Percentiles rank a stretch among this genome's conserved stretches.
Evolutionary conservation across 2,113 vertebrate species (phyloP).

Genomic region (Ploceus nigricollis): DNA sequence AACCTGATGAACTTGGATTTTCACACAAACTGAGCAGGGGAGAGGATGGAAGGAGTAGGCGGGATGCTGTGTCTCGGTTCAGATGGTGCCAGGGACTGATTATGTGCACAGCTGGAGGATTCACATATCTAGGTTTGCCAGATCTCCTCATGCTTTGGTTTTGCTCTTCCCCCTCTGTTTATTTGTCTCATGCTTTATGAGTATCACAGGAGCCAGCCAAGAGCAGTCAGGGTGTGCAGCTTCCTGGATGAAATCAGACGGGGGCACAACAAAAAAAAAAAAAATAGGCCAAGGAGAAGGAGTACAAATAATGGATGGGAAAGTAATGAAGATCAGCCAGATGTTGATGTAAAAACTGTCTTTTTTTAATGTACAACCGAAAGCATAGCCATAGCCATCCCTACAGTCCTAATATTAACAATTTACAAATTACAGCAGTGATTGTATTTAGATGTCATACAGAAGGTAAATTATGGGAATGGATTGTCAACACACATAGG

Average conservation of each 20-base stretch:
- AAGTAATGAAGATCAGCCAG: constrained; percentile 32
- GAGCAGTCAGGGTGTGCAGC: neutral
- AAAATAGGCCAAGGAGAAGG: neutral
- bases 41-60: neutral
- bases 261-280: neutral
- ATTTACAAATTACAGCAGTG: constrained; percentile 38
- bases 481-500: constrained; percentile 20
- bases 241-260: neutral
- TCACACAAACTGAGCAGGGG: neutral
- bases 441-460: constrained; percentile 15
- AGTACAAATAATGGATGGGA: neutral
- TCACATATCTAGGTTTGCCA: neutral
- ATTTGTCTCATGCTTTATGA: constrained; percentile 4
- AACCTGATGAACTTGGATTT: neutral
- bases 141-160: neutral
- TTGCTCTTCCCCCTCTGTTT: neutral
- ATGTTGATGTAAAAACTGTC: constrained; percentile 21
- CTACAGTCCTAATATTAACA: constrained; percentile 30
- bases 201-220: neutral
- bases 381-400: neutral
- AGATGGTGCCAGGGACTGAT: neutral
- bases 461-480: constrained; percentile 12
- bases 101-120: neutral
- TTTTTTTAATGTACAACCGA: neutral
- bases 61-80: accelerated